Conservation (phyloP, 2,113 vertebrate species). For the Xiphias gladius region DNA sequence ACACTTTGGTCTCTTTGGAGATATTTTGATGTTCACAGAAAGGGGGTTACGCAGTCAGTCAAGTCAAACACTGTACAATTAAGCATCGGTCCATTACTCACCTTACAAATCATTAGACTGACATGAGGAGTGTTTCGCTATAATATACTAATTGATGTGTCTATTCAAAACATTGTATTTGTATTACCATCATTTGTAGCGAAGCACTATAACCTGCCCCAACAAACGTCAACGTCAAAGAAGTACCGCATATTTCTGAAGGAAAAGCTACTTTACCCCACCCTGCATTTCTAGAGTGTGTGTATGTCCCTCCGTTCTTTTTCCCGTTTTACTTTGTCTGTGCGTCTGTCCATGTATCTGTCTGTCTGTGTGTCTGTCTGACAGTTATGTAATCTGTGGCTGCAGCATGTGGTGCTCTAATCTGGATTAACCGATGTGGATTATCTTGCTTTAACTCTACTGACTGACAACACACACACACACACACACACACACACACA, state of each 20-base stretch:
- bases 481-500: slow-evolving; percentile 36
- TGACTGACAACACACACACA: slow-evolving; percentile 40
- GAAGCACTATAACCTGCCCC: background rate
- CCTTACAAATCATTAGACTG: background rate
- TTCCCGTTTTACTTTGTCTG: background rate
- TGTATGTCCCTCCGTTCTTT: background rate
- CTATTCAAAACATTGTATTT: background rate
- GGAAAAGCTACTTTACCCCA: no score
- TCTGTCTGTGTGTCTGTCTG: slow-evolving; percentile 4
- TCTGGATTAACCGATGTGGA: slow-evolving; percentile 76
- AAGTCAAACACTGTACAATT: background rate
- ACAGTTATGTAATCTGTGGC: slow-evolving; percentile 66
- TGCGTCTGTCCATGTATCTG: background rate
- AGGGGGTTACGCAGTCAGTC: no score
- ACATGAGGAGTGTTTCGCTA: background rate
- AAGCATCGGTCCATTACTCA: background rate
- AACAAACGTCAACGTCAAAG: no score
- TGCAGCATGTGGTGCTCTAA: slow-evolving; percentile 57
- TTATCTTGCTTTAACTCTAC: slow-evolving; percentile 67
- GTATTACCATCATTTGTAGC: background rate
- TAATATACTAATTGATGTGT: background rate
- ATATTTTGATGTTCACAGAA: background rate
- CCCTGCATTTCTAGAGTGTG: no score
- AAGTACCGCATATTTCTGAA: no score
- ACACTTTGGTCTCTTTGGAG: no score